These are phyloP conservation scores for Cephalopholis sonnerati DNA, from an alignment of 2,113 vertebrate species.

Conservation along the genomic window DNA sequence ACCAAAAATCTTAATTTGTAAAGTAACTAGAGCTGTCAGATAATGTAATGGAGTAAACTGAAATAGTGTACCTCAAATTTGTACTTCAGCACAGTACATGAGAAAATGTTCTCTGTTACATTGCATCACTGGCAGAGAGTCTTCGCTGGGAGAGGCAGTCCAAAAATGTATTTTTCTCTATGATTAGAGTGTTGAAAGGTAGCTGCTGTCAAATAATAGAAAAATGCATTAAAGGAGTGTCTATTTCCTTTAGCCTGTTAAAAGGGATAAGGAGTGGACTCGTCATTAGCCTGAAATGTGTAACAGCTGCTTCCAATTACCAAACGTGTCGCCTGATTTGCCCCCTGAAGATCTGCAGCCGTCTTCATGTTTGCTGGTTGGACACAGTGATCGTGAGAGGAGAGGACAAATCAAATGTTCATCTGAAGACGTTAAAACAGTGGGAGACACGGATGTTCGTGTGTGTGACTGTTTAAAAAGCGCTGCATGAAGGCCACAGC, in stretches of 20 bases:
- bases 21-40: too few relatives aligned
- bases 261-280: not conserved
- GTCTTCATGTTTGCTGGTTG: not conserved
- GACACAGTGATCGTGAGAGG: not conserved
- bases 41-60: too few relatives aligned
- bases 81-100: too few relatives aligned
- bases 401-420: not conserved
- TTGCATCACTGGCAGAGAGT: too few relatives aligned
- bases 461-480: not conserved
- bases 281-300: not conserved
- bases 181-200: too few relatives aligned
- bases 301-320: constrained; percentile 6
- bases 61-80: too few relatives aligned
- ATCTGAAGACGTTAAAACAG: not conserved
- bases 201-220: too few relatives aligned
- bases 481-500: constrained; percentile 3
- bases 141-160: too few relatives aligned
- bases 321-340: fast-evolving
- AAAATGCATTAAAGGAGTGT: too few relatives aligned
- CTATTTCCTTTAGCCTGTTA: not conserved
- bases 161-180: too few relatives aligned
- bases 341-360: not conserved
- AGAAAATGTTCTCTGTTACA: too few relatives aligned
- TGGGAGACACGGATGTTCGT: not conserved
- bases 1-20: too few relatives aligned